Percentiles rank a stretch among this genome's conserved stretches.
phyloP scores from a whole-genome alignment of 1,140 invertebrate species.

The Atta colombica region DNA sequence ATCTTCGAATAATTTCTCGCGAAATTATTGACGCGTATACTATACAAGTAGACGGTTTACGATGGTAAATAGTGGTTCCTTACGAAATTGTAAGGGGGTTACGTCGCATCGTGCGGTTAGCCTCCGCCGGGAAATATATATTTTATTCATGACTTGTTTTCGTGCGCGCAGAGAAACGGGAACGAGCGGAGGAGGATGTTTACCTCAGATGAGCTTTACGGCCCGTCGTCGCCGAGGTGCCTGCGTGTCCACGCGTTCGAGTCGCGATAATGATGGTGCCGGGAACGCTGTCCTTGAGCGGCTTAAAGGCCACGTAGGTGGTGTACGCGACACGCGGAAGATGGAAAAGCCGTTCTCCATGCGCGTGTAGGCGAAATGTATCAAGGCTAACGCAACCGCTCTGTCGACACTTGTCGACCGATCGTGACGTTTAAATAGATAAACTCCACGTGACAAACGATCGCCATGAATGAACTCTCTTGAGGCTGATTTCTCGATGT shows the following conservation, averaged over 20 bases:
- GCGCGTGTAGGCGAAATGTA: slow-evolving; percentile 84
- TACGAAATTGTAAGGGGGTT: slow-evolving; percentile 26
- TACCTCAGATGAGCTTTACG: slow-evolving; percentile 67
- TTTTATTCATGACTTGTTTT: slow-evolving; percentile 56
- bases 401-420: slow-evolving; percentile 76
- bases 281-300: slow-evolving; percentile 80
- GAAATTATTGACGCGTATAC: neutral
- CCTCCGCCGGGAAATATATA: neutral
- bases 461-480: slow-evolving; percentile 67
- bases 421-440: slow-evolving; percentile 71
- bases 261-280: slow-evolving; percentile 66
- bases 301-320: slow-evolving; percentile 79
- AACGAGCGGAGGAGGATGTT: slow-evolving; percentile 76
- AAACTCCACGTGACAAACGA: slow-evolving; percentile 73
- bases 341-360: slow-evolving; percentile 83
- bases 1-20: slow-evolving; percentile 36
- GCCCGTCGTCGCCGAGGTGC: slow-evolving; percentile 56
- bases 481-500: slow-evolving; percentile 36
- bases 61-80: neutral
- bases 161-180: slow-evolving; percentile 57
- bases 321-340: slow-evolving; percentile 83
- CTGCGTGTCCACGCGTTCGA: slow-evolving; percentile 55
- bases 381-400: slow-evolving; percentile 82
- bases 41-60: neutral
- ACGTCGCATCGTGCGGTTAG: slow-evolving; percentile 9